A percentile compares a stretch with the other conserved stretches of the same genome.
These are phyloP conservation scores for Chionomys nivalis DNA, from an alignment of 2,113 vertebrate species.

Conservation along the genomic window DNA sequence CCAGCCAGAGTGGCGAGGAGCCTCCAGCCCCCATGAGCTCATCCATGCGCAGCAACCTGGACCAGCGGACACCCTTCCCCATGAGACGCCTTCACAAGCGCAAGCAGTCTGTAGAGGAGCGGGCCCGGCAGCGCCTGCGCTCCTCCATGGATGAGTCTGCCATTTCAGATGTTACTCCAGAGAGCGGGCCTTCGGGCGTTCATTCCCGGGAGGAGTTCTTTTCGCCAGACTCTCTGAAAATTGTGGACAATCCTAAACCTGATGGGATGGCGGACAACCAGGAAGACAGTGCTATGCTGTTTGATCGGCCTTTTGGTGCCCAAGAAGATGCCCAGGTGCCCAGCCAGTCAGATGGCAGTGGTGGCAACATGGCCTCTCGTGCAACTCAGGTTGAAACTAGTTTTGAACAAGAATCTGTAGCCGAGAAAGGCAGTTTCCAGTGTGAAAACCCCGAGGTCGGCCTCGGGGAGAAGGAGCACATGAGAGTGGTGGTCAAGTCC, in stretches of 20 bases:
- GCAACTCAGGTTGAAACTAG: constrained; percentile 84
- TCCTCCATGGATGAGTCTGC: constrained; percentile 87
- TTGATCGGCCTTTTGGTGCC: constrained; percentile 85
- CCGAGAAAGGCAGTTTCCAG: constrained; percentile 86
- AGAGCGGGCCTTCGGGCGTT: constrained; percentile 79
- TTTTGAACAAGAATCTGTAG: constrained; percentile 85
- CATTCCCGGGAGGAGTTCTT: constrained; percentile 88
- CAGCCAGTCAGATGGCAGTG: constrained; percentile 94
- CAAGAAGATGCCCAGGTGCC: constrained; percentile 98
- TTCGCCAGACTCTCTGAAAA: constrained; percentile 94
- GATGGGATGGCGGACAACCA: constrained; percentile 83
- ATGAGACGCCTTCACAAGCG: constrained; percentile 95
- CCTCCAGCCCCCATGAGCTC: constrained; percentile 81
- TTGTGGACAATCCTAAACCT: constrained; percentile 90
- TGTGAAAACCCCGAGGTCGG: constrained; percentile 86
- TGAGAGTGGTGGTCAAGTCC: constrained; percentile 94
- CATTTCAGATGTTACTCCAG: constrained; percentile 80
- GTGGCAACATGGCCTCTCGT: constrained; percentile 86
- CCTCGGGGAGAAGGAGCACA: constrained; percentile 90
- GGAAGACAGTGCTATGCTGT: constrained; percentile 85
- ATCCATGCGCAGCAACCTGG: constrained; percentile 84
- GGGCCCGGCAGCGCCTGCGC: constrained; percentile 90
- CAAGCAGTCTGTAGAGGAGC: constrained; percentile 93
- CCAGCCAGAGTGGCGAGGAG: constrained; percentile 84
- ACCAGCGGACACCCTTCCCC: constrained; percentile 92